Evolutionary conservation across 2,797 vertebrate genomes (phyloP), one percentile per base, ranked within the genome.

Genomic region (Aplochiton taeniatus): DNA sequence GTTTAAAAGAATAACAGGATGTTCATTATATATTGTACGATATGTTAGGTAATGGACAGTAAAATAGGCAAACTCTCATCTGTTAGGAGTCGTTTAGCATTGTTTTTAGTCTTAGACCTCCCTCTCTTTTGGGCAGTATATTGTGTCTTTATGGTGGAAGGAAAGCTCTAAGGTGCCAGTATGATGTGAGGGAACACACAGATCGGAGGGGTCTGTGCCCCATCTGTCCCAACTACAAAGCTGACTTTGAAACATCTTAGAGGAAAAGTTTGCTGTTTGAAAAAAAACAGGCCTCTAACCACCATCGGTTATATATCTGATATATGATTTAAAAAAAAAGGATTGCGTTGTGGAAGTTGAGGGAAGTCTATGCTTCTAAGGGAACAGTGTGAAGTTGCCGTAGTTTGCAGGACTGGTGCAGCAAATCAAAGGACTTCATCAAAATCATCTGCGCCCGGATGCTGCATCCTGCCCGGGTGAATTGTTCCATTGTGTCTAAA

Each of bases 401-500:
- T 85, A 75, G 78, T 78, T 65, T 65, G 63, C 31, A 31, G 2
- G 68, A 55, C 61, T 63, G 67, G 65, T 77, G 72, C 75, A 77
- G 78, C 82, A 76, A 83, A 67, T 31, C 31, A 31, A 46, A 31
- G 63, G 82, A 71, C 69, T 82, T 87, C n/a, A 83, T 81, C 65
- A 18, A 76, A 52, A 51, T 74, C 68, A 77, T 60, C 65, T 31
- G 31, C 6, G 42, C 52, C 65, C 67, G 81, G 69, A 81, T 57
- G 58, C 58, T 66, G 66, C 61, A 87, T 90, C 87, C 88, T 88
- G 75, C 57, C 74, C 76, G 65, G 44, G 61, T 83, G 81, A 86
- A 74, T 20, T 6, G 62, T 59, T 51, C 74, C 71, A 87, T 90
- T 90, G 88, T 91, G 66, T 78, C 66, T 69, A 77, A 83, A 76